phyloP scores from a whole-genome alignment of 92 coral and sea anemone genomes.

The Parazoanthus atlanticus region DNA sequence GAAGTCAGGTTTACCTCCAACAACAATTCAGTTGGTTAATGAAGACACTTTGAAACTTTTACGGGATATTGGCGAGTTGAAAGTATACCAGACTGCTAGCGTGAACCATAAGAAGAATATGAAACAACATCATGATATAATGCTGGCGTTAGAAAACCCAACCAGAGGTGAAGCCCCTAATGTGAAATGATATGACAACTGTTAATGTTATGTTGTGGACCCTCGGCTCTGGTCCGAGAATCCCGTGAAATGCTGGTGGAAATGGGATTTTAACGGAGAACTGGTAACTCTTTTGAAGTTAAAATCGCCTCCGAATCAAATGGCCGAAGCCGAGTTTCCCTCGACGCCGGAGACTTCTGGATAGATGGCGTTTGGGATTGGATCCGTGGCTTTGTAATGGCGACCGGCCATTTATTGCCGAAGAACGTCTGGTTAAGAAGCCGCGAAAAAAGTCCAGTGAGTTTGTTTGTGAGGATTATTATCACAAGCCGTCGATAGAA shows the following conservation, averaged over 20 bases:
- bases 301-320: neutral
- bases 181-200: slow-evolving; percentile 39
- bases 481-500: neutral
- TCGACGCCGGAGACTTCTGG: slow-evolving; percentile 2
- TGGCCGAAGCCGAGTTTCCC: neutral
- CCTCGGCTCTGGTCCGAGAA: neutral
- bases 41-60: slow-evolving; percentile 91
- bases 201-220: slow-evolving; percentile 3
- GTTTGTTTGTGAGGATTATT: neutral
- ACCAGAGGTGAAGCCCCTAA: slow-evolving; percentile 54
- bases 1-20: slow-evolving; percentile 50
- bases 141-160: slow-evolving; percentile 93
- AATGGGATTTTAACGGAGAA: slow-evolving; percentile 3
- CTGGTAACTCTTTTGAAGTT: slow-evolving; percentile 3
- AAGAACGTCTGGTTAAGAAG: slow-evolving; percentile 25
- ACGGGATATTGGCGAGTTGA: slow-evolving; percentile 95
- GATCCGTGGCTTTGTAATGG: slow-evolving; percentile 26
- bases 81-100: slow-evolving; percentile 80
- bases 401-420: slow-evolving; percentile 8
- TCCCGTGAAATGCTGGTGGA: neutral
- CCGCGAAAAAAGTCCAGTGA: neutral
- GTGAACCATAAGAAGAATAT: slow-evolving; percentile 80
- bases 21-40: slow-evolving; percentile 93
- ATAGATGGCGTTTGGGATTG: neutral
- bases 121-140: slow-evolving; percentile 82